Base-by-base conservation (phyloP, 2,797 vertebrate species). In the Prunella strophiata region DNA sequence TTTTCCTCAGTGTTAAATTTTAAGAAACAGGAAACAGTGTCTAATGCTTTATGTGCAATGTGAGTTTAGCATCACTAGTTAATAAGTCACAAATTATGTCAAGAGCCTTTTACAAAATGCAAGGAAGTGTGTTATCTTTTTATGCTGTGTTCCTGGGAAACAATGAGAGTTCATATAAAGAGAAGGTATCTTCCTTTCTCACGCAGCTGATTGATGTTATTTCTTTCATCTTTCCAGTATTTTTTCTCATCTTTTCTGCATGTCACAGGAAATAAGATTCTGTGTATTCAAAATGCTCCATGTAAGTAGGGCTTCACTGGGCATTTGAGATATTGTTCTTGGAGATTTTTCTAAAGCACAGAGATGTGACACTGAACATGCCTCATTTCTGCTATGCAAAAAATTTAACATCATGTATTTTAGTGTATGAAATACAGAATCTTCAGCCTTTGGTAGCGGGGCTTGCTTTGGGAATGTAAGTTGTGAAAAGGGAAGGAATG, bases 21-120 rank as follows among this genome's bases (percentile, higher is more conserved):
- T 96, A 97, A 98, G 97, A 95, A 97, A 96, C 91, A 93, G 89
- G 95, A 95, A 97, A 90, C 89, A 80, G 78, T 51, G 67, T 94
- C 85, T 88, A 81, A 65, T 65, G 91, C 86, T 95, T 94, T 85
- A 85, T 88, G 79, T 91, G 90, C 85, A 85, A 89, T 81, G 89
- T 82, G 95, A 94, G 83, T 92, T 96, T 96, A 93, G 97, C 95
- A 91, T 97, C 94, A 68, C 91, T 94, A 82, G 96, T 97, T 97
- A 96, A 96, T 97, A 97, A 97, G 95, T 96, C 95, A 96, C 96
- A 96, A 97, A 97, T 96, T 95, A 94, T 97, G 96, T 96, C 96
- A 96, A 96, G 84, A 94, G 85, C 93, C 92, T 97, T 98, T 97
- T 95, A 83, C 95, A 95, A 97, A 97, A 98, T 96, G 92, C 95